phyloP scores from a whole-genome alignment of 2,888 invertebrate species.

The Drosophila tanythrix region DNA sequence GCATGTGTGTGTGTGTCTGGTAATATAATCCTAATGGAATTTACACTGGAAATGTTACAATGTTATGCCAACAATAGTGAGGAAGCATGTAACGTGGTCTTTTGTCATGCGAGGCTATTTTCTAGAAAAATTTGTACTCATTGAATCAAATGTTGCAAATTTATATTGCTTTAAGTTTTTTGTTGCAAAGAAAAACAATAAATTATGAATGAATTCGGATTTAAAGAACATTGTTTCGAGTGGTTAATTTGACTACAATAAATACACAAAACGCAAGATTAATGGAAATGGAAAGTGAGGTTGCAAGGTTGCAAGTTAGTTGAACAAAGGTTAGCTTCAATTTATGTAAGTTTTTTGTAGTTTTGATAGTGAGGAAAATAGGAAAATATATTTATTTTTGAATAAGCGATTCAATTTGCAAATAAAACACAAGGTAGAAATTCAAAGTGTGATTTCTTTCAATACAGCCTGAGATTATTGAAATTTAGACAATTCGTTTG shows the following conservation, averaged over 20 bases:
- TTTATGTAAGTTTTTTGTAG: background rate
- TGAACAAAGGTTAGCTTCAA: background rate
- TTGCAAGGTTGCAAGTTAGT: background rate
- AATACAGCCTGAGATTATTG: background rate
- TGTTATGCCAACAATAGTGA: conserved; percentile 53
- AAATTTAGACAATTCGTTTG: conserved; percentile 6
- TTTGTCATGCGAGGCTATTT: conserved; percentile 49
- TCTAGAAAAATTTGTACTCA: background rate
- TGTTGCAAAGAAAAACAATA: background rate
- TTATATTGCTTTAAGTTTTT: background rate
- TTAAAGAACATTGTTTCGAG: background rate
- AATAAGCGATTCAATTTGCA: background rate
- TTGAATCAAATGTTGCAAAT: conserved; percentile 32
- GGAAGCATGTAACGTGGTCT: conserved; percentile 56
- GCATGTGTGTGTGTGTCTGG: conserved; percentile 39
- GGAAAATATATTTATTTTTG: background rate
- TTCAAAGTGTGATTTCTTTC: background rate
- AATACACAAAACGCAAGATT: background rate
- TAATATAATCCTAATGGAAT: conserved; percentile 82
- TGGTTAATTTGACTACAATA: background rate
- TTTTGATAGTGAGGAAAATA: background rate
- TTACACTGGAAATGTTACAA: conserved; percentile 69
- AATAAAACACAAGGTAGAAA: background rate
- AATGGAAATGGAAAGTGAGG: background rate
- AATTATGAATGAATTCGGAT: background rate